Evolutionary conservation across 2,888 invertebrate genomes (phyloP), one percentile per base, ranked within the genome.

Genomic region (Oxyteleia sp.): DNA sequence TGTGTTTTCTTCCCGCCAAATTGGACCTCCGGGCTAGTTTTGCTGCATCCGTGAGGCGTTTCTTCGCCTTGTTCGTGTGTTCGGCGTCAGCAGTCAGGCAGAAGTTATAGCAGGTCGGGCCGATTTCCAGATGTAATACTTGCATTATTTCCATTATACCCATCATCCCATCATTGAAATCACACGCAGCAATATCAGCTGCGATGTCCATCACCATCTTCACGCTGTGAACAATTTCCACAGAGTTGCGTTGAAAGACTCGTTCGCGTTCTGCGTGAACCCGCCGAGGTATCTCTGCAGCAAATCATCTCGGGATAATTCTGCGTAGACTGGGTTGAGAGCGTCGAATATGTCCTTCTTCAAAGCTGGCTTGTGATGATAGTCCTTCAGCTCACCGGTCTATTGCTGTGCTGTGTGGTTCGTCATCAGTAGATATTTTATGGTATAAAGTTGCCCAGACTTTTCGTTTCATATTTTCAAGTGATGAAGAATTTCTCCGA

Each of bases 361-460:
- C 16, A 66, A 29, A 57, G 66, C 47, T 20, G 59, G 16, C 18
- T 84, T 83, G 49, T 82, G 74, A n/a, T 59, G 1, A 38, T 81
- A 83, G 8, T 29, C 35, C 2, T 59, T 20, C 32, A 57, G 43
- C 11, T 41, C 18, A 51, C 61, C 61, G 41, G 41, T 38, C 13
- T n/a, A n/a, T n/a, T n/a, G 81, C 82, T 57, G n/a, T n/a, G n/a
- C n/a, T n/a, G n/a, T n/a, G n/a, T n/a, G n/a, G n/a, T 71, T 64
- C 35, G n/a, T 84, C 57, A 20, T 88, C 85, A 7, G 87, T 87
- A 1, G 87, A 87, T 35, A 84, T 63, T 18, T 85, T 87, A 53
- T 88, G 87, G 49, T 86, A 47, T 13, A 84, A 72, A 4, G 87
- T 88, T 11, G 85, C 87, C 71, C 76, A 86, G 15, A 88, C 86